A percentile compares a stretch with the other conserved stretches of the same genome.
Conservation (phyloP, 2,888 invertebrate genomes). For the Galeopsomyia nigrocyanea region DNA sequence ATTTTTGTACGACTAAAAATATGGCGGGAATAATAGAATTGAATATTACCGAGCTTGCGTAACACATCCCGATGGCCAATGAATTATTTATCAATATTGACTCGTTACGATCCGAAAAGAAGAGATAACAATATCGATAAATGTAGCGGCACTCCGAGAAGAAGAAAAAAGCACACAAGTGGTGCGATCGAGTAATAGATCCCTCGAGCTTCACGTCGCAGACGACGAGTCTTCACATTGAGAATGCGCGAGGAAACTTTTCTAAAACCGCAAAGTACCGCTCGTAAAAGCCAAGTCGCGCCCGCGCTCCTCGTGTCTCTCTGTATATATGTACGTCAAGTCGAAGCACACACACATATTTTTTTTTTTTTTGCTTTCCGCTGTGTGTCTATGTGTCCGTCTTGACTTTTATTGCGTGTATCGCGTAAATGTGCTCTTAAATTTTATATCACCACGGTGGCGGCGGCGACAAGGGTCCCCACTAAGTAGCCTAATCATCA, state of each 20-base stretch:
- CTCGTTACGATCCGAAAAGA: too few relatives aligned
- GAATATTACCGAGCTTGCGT: too few relatives aligned
- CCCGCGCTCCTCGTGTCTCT: slow-evolving; percentile 48
- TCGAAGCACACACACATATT: slow-evolving; percentile 40
- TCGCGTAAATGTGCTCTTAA: slow-evolving; percentile 61
- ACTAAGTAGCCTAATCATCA: slow-evolving; percentile 46
- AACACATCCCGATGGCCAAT: too few relatives aligned
- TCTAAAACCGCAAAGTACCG: slow-evolving; percentile 63
- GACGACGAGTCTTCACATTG: too few relatives aligned
- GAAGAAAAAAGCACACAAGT: too few relatives aligned
- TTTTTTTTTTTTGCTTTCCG: slow-evolving; percentile 29
- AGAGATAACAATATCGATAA: too few relatives aligned
- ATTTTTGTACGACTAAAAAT: too few relatives aligned
- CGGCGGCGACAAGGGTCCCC: slow-evolving; percentile 13
- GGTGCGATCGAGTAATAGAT: too few relatives aligned
- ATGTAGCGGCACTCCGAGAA: too few relatives aligned
- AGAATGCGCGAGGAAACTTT: slow-evolving; percentile 53
- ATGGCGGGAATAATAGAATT: too few relatives aligned
- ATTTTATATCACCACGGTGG: slow-evolving; percentile 41
- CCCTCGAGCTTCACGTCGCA: too few relatives aligned
- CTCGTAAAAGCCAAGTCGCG: slow-evolving; percentile 59
- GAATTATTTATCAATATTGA: too few relatives aligned
- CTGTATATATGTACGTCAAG: slow-evolving; percentile 34
- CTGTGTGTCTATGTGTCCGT: slow-evolving; percentile 44
- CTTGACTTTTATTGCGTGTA: slow-evolving; percentile 65